A percentile compares a stretch with the other conserved stretches of the same genome.
Conservation (phyloP, 2,888 invertebrate species). For the Hemithea aestivaria region DNA sequence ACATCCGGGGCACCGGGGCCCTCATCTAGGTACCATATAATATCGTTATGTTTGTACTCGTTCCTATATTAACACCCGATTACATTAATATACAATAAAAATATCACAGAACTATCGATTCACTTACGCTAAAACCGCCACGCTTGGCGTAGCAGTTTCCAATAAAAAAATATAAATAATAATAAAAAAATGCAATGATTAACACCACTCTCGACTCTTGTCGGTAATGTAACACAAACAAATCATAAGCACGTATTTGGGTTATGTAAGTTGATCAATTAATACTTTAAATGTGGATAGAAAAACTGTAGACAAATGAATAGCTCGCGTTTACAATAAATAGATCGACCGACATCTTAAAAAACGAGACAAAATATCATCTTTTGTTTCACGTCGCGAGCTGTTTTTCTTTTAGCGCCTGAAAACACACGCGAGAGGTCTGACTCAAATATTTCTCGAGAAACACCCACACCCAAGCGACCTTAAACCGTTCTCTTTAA, state of each 20-base stretch:
- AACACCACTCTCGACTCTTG: slow-evolving; percentile 39
- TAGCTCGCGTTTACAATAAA: too few species aligned
- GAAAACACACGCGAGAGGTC: too few species aligned
- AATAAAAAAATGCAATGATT: slow-evolving; percentile 57
- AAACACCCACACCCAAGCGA: too few species aligned
- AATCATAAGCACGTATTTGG: slow-evolving; percentile 11
- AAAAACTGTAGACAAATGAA: too few species aligned
- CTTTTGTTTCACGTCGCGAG: too few species aligned
- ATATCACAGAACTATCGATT: slow-evolving; percentile 80
- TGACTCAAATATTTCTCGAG: too few species aligned
- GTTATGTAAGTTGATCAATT: slow-evolving; percentile 5
- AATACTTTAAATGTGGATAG: too few species aligned
- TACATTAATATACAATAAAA: slow-evolving; percentile 72
- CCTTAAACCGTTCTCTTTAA: too few species aligned
- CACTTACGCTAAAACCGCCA: slow-evolving; percentile 69
- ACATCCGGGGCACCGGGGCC: not conserved
- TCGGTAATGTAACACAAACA: not conserved
- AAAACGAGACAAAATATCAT: too few species aligned
- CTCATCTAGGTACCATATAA: slow-evolving; percentile 40
- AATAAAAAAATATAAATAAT: slow-evolving; percentile 47
- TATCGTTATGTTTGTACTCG: slow-evolving; percentile 68
- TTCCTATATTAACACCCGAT: slow-evolving; percentile 59
- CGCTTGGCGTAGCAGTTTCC: slow-evolving; percentile 63
- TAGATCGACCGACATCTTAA: too few species aligned
- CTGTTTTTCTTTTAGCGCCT: too few species aligned